Evolutionary conservation across 1,140 invertebrate species (phyloP).

Genomic region (Drosophila virilis): DNA sequence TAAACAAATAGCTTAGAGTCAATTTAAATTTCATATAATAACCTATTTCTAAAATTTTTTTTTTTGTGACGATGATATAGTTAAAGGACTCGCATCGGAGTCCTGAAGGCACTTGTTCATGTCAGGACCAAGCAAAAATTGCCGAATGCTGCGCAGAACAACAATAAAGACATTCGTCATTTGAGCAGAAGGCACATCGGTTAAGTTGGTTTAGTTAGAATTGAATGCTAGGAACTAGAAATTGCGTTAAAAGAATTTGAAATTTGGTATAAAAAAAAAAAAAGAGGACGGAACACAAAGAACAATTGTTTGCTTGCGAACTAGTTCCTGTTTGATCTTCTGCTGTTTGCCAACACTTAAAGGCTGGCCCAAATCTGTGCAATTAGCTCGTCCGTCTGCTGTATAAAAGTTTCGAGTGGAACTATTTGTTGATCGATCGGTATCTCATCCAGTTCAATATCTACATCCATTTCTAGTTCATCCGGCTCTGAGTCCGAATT

Average conservation of each 20-base stretch:
- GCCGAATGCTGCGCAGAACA: not conserved
- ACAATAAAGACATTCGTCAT: conserved; percentile 3
- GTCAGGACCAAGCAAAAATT: not conserved
- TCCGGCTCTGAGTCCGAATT: not conserved
- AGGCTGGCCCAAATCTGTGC: conserved; percentile 1
- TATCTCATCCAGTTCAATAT: not conserved
- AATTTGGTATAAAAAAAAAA: not conserved
- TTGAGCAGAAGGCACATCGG: not conserved
- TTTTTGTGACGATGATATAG: not conserved
- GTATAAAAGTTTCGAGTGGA: conserved; percentile 4
- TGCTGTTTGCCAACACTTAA: not conserved
- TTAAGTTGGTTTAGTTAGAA: not conserved
- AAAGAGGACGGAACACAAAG: no score
- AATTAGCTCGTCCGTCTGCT: conserved; percentile 31
- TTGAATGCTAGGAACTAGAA: not conserved
- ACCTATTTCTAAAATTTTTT: not conserved
- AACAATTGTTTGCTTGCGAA: not conserved
- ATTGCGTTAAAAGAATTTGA: not conserved
- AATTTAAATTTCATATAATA: no score
- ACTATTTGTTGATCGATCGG: not conserved
- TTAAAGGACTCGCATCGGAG: not conserved
- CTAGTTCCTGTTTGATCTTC: not conserved
- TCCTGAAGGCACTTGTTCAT: not conserved
- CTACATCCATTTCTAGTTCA: not conserved
- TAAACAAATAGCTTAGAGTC: not conserved